Evolutionary conservation across 2,888 invertebrate genomes (phyloP), one percentile per base, ranked within the genome.

Genomic region (Synanthedon tipuliformis): DNA sequence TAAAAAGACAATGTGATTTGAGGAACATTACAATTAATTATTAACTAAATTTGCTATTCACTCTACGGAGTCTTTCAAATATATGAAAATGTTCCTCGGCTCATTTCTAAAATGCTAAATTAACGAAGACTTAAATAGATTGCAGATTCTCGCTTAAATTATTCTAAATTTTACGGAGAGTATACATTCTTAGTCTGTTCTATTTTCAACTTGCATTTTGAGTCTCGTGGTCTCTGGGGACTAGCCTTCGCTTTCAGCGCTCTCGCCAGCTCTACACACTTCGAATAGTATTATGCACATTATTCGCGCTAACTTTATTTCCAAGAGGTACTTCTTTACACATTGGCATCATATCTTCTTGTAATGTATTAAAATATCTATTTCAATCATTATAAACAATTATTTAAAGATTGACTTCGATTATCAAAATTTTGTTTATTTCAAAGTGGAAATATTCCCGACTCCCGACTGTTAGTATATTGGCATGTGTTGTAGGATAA

Each of bases 351-450:
- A 57, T 52, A 61, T 57, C 71, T 78, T 81, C 79, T 81, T 81
- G 84, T 82, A 81, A 83, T 83, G 82, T 83, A 69, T 81, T 81
- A 81, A 81, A 81, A 79, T 78, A 71, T 67, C 61, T 58, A 61
- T 10, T 34, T 34, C 7, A 34, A 34, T 34, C 2, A 34, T 34
- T 34, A 34, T 10, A 34, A 34, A 34, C 34, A 34, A 45, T 62
- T 59, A 61, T 58, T 55, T 59, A 61, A 23, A 57, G 54, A 13
- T 45, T 23, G 23, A 23, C 23, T 23, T 23, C 23, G 23, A 23
- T 15, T 45, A 1, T 12, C 15, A 45, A 58, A 57, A 61, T 71
- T 68, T 72, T 67, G 68, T 66, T 34, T 34, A 8, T 61, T 69
- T 23, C 23, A 16, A 18, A 16, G 49, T 23, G 18, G 16, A 49